Evolutionary conservation across 2,888 invertebrate species (phyloP).

Genomic region (Allolobophora icterica): DNA sequence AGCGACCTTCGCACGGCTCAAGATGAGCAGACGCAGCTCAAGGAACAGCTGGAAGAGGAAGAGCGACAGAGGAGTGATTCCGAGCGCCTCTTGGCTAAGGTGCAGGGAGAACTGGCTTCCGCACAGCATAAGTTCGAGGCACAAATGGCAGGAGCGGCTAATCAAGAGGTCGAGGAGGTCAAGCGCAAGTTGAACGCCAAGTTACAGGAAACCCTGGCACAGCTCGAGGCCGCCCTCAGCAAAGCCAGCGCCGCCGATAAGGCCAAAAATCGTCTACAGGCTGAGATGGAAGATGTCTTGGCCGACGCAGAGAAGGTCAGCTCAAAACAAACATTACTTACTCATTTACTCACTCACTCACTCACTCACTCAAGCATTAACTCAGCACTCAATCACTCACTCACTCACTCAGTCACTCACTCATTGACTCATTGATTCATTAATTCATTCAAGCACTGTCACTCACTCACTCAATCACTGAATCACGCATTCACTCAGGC

Average conservation of each 20-base stretch:
- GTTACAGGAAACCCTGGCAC: conserved; percentile 94
- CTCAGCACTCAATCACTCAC: background rate
- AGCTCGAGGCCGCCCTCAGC: conserved; percentile 95
- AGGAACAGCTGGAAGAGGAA: conserved; percentile 99
- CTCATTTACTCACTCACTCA: background rate
- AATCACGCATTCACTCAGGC: background rate
- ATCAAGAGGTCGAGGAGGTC: conserved; percentile 68
- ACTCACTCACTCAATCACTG: background rate
- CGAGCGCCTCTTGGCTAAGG: conserved; percentile 97
- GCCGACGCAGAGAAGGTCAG: conserved; percentile 82
- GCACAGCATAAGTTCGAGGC: conserved; percentile 99
- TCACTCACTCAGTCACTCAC: background rate
- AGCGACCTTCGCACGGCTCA: conserved; percentile 96
- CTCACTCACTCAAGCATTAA: background rate
- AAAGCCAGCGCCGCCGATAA: conserved; percentile 96
- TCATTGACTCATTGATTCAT: background rate
- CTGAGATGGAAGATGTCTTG: conserved; percentile 96
- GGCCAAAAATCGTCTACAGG: conserved; percentile 93
- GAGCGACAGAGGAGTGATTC: conserved; percentile 97
- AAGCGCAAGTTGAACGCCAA: conserved; percentile 84
- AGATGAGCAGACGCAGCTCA: conserved; percentile 97
- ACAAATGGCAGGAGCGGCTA: conserved; percentile 71
- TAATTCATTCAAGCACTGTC: background rate
- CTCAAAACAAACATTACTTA: background rate
- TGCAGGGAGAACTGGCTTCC: conserved; percentile 93